phyloP scores from a whole-genome alignment of 2,797 vertebrate species.

The Phrynocephalus forsythii region DNA sequence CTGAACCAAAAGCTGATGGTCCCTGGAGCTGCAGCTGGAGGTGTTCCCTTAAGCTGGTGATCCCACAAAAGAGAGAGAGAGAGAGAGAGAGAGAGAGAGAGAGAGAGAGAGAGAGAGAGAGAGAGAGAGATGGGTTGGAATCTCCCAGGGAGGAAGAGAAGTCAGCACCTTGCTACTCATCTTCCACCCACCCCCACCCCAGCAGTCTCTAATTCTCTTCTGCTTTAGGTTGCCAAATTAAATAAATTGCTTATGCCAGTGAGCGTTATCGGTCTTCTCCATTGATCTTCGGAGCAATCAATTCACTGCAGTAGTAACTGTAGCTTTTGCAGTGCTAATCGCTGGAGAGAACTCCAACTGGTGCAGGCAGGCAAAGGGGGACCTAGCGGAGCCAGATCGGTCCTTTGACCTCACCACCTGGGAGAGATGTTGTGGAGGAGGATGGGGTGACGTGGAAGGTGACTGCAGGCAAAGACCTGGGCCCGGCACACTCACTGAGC shows the following conservation, averaged over 20 bases:
- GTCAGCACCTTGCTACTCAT: no score
- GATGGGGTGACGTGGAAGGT: not conserved
- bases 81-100: no score
- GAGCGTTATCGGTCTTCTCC: not conserved
- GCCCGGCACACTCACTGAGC: not conserved
- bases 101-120: no score
- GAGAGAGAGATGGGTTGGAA: not conserved
- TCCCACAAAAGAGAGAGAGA: no score
- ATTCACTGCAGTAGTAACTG: not conserved
- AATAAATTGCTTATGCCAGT: not conserved
- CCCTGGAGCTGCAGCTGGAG: no score
- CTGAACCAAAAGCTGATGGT: no score
- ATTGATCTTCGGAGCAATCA: slow-evolving; percentile 24
- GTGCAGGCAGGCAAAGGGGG: not conserved
- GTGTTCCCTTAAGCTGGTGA: not conserved
- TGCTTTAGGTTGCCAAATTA: slow-evolving; percentile 4
- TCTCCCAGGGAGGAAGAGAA: not conserved
- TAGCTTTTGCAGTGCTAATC: not conserved
- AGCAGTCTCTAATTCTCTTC: not conserved
- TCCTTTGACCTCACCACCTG: not conserved
- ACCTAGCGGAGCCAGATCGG: accelerated
- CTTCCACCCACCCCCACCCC: not conserved
- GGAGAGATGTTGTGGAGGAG: no score
- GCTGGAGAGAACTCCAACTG: not conserved
- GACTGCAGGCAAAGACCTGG: not conserved